Percentiles rank a stretch among this genome's conserved stretches.
phyloP scores from a whole-genome alignment of 2,888 invertebrate species.

The Oasisia sp. region DNA sequence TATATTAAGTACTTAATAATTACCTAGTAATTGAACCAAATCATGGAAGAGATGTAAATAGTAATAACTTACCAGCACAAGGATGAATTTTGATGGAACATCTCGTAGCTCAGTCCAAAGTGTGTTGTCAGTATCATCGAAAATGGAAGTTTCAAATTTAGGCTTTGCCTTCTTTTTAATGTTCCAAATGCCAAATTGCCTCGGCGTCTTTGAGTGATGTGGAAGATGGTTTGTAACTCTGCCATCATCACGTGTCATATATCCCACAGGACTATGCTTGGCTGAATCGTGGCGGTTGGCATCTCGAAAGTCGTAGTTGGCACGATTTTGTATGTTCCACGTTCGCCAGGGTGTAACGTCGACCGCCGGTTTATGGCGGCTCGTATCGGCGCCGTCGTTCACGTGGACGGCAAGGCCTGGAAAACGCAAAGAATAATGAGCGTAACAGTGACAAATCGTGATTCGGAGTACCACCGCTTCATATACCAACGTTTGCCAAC shows the following conservation, averaged over 20 bases:
- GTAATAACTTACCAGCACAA: neutral
- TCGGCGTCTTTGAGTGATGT: neutral
- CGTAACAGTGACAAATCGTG: neutral
- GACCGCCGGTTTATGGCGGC: neutral
- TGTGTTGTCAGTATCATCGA: neutral
- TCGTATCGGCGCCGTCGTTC: constrained; percentile 1
- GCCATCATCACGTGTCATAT: neutral
- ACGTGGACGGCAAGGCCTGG: neutral
- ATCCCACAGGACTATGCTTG: neutral
- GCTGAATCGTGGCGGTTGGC: neutral
- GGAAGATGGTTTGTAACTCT: neutral
- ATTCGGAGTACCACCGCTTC: neutral
- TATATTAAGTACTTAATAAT: neutral
- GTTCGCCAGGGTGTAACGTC: neutral
- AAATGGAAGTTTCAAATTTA: neutral
- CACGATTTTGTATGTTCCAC: neutral
- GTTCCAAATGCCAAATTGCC: neutral
- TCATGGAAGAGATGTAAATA: neutral
- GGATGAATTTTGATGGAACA: neutral
- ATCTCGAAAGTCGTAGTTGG: neutral
- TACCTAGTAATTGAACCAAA: neutral
- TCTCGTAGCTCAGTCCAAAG: neutral
- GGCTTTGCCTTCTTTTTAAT: neutral
- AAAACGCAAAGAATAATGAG: neutral
- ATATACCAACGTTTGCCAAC: neutral